phyloP scores from a whole-genome alignment of 2,888 invertebrate genomes.

The Drosophila incognita region DNA sequence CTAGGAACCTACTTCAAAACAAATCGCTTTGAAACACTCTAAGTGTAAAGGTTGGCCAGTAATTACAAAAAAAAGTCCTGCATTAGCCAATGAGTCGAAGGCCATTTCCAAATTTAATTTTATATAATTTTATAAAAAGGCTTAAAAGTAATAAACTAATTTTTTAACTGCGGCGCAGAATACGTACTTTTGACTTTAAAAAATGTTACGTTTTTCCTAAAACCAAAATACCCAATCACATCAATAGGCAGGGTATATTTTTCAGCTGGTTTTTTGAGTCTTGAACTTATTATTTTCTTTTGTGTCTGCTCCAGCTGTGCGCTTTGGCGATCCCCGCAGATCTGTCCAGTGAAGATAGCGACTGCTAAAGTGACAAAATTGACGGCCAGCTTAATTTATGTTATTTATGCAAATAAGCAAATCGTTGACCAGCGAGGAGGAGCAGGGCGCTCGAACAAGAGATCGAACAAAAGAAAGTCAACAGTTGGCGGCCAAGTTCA shows the following conservation, averaged over 20 bases:
- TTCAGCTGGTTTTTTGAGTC: constrained; percentile 24
- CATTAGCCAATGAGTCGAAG: neutral
- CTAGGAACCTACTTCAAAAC: neutral
- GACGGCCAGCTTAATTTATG: constrained; percentile 51
- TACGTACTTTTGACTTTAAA: neutral
- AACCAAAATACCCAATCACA: neutral
- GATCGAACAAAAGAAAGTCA: constrained; percentile 68
- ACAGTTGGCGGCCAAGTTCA: constrained; percentile 69
- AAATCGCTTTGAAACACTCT: neutral
- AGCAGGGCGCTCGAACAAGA: neutral
- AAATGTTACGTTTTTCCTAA: neutral
- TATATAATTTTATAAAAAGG: neutral
- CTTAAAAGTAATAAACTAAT: neutral
- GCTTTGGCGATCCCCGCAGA: constrained; percentile 22
- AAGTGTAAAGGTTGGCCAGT: neutral
- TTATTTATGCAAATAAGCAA: constrained; percentile 61
- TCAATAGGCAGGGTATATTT: constrained; percentile 6
- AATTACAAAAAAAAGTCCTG: neutral
- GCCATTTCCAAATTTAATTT: neutral
- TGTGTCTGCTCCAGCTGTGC: constrained; percentile 22
- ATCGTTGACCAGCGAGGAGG: constrained; percentile 10
- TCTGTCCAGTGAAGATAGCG: constrained; percentile 17
- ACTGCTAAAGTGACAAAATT: constrained; percentile 30
- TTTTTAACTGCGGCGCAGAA: neutral
- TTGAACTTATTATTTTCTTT: constrained; percentile 9